Conservation (phyloP, 2,797 vertebrate genomes). For the Aselliscus stoliczkanus region DNA sequence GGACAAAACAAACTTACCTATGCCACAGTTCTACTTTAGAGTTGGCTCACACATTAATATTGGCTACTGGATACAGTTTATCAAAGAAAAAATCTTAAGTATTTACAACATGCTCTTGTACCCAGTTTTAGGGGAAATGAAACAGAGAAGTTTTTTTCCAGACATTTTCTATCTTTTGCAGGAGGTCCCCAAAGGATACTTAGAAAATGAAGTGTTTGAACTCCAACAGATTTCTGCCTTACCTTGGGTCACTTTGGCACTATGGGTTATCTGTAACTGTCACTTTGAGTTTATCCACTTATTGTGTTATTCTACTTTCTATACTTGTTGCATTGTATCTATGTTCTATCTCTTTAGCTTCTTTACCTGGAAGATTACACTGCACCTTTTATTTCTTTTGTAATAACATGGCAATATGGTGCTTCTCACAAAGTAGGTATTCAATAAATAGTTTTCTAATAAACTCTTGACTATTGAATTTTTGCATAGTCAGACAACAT, state of each 20-base stretch:
- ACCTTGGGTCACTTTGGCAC: neutral
- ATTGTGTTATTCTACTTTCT: neutral
- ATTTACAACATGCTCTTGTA: neutral
- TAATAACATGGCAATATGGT: neutral
- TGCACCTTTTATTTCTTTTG: neutral
- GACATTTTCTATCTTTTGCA: neutral
- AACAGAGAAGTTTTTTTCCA: neutral
- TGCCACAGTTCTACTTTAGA: neutral
- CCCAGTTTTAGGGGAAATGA: neutral
- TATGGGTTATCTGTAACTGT: neutral
- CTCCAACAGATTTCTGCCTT: neutral
- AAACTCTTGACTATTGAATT: neutral
- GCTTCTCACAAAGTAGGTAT: neutral
- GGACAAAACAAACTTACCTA: neutral
- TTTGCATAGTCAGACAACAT: constrained; percentile 5
- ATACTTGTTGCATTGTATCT: neutral
- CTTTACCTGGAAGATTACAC: neutral
- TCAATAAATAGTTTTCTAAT: constrained; percentile 20
- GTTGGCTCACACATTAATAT: neutral
- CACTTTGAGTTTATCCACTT: neutral
- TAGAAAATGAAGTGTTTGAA: neutral
- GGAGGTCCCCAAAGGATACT: neutral
- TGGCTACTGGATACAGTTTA: neutral
- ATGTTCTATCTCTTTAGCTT: neutral
- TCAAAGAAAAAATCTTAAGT: neutral